These are phyloP conservation scores for Sarcophaga peregrina DNA, from an alignment of 1,140 invertebrate genomes.

Conservation along the genomic window DNA sequence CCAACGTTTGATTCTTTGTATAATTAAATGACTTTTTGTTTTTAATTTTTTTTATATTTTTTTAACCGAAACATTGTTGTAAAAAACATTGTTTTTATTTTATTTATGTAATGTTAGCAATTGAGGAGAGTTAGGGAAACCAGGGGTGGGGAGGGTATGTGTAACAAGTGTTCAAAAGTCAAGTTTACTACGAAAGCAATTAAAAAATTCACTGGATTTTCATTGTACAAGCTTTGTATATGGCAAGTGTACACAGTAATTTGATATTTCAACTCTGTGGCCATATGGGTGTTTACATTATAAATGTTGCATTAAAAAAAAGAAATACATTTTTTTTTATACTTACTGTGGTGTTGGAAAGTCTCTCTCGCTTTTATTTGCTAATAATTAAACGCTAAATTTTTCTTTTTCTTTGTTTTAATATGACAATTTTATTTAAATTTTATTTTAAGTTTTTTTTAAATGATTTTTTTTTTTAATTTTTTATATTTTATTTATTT, in stretches of 20 bases:
- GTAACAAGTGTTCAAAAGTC: background rate
- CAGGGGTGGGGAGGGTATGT: background rate
- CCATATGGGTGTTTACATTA: background rate
- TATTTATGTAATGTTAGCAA: too few relatives aligned
- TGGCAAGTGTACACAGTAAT: background rate
- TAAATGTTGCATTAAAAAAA: background rate
- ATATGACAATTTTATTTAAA: constrained; percentile 29
- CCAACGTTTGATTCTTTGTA: background rate
- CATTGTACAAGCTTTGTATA: too few relatives aligned
- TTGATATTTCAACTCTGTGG: background rate
- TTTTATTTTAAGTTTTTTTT: constrained; percentile 16
- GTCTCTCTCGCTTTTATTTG: too few relatives aligned
- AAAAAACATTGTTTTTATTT: too few relatives aligned
- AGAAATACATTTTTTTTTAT: background rate
- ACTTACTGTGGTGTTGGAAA: background rate
- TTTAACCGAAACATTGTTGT: too few relatives aligned
- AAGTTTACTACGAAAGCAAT: constrained; percentile 15
- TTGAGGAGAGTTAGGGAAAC: background rate
- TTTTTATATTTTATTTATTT: background rate
- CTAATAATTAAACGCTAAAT: background rate
- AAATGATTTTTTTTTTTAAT: background rate
- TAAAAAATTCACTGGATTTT: background rate
- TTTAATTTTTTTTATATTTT: too few relatives aligned
- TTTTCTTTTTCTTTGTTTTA: constrained; percentile 5
- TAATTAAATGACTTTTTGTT: background rate